phyloP scores from a whole-genome alignment of 1,140 invertebrate genomes.

The Drosophila truncata region DNA sequence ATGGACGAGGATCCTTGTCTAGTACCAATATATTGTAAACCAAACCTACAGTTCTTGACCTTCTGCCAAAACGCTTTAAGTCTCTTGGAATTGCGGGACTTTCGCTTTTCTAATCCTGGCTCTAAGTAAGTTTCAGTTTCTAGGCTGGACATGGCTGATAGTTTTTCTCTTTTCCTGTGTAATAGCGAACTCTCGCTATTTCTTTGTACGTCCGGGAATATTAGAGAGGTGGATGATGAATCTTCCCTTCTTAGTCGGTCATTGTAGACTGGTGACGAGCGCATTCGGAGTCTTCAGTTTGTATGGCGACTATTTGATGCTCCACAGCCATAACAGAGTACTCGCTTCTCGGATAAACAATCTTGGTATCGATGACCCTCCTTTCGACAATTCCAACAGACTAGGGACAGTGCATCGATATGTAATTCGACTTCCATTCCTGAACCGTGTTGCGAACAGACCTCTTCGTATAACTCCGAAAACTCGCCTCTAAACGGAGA shows the following conservation, averaged over 20 bases:
- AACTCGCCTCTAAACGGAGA: too few species aligned
- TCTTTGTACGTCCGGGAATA: not conserved
- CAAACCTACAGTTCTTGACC: not conserved
- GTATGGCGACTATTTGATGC: not conserved
- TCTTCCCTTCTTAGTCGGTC: not conserved
- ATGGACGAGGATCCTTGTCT: not conserved
- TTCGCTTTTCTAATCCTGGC: not conserved
- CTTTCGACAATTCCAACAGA: not conserved
- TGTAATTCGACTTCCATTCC: not conserved
- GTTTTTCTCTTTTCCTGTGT: not conserved
- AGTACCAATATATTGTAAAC: not conserved
- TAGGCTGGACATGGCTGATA: not conserved
- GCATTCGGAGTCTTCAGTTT: conserved; percentile 3
- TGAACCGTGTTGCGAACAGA: too few species aligned
- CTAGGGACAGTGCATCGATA: not conserved
- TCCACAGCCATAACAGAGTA: not conserved
- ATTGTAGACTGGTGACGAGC: too few species aligned
- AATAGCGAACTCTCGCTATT: not conserved
- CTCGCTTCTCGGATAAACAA: not conserved
- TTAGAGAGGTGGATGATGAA: not conserved
- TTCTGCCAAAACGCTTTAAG: not conserved
- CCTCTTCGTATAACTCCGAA: not conserved
- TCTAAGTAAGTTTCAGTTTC: not conserved
- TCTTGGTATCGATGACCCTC: conserved; percentile 1
- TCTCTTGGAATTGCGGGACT: not conserved